Base-by-base conservation (phyloP, 1,140 invertebrate genomes). In the Lamellibrachia luymesi region DNA sequence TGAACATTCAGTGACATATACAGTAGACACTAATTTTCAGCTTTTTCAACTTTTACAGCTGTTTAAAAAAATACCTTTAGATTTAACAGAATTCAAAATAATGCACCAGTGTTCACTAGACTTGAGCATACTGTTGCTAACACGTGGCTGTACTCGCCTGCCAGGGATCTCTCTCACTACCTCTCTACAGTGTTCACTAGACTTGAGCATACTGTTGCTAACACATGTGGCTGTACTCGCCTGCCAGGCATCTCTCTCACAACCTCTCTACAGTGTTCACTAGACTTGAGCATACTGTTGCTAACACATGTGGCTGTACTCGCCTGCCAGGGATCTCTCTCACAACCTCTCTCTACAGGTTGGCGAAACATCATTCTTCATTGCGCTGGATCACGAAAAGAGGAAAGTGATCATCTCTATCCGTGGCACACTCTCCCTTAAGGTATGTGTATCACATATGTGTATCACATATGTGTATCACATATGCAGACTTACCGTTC, bases 391-490 rank as follows among this genome's bases (percentile, higher is more conserved):
- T 96, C 98, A 99, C 95, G 97, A 98, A 94, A 98, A 97, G 0
- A 97, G 97, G 93, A 98, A 97, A 94, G 98, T 99, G 93, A 98
- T 99, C 10, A 97, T 99, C 52, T 97, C 98, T 5, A 97, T 99
- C 90, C 97, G 98, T 93, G 98, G 98, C n/a, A 98, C 98, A 4
- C 97, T 98, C 91, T 98, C 98, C 0, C 95, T 98, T 49, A 98
- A 98, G 97, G 97, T 97, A 96, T 94, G 92, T 91, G 50, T 17
- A 90, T 50, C 93, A 93, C 90, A 50, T n/a, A 22, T 80, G 13
- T 80, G 64, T 80, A n/a, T n/a, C n/a, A n/a, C n/a, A n/a, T 97
- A 96, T 94, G 92, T 91, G 50, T 17, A 90, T 38, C 38, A 38
- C 38, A 38, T 38, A 38, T 38, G 38, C 38, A 38, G 38, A 38